Conservation (phyloP, 2,113 vertebrate species). For the Cichladusa arquata region DNA sequence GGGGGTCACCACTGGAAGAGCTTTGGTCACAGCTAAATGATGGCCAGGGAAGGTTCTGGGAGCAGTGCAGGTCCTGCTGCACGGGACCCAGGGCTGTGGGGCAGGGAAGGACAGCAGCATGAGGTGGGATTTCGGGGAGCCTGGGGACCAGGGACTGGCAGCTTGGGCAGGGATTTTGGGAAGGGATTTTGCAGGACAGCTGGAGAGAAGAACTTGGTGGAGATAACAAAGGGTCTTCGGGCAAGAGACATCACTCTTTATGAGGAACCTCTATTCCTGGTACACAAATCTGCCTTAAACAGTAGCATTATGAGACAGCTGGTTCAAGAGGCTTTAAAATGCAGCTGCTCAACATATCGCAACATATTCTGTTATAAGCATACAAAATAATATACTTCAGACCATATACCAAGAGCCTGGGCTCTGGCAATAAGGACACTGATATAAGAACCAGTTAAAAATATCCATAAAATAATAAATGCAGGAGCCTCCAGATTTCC, state of each 20-base stretch:
- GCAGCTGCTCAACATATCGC: background rate
- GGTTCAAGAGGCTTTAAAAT: background rate
- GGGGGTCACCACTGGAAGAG: background rate
- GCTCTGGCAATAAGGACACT: background rate
- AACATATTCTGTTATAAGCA: background rate
- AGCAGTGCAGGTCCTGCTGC: background rate
- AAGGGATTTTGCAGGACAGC: background rate
- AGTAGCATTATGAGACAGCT: background rate
- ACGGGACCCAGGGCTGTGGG: fast-evolving
- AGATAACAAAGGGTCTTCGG: background rate
- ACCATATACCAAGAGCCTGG: background rate
- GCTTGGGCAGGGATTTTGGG: background rate
- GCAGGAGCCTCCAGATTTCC: background rate
- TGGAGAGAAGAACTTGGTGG: background rate
- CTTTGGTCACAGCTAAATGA: background rate
- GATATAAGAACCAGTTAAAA: background rate
- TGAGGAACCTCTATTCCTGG: background rate
- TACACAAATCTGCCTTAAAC: background rate
- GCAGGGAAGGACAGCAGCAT: fast-evolving
- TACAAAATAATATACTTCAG: background rate
- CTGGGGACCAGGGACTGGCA: background rate
- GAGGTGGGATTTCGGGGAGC: fast-evolving
- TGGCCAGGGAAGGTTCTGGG: background rate
- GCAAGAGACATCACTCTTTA: background rate
- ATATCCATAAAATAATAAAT: background rate